Conservation (phyloP, 2,113 vertebrate species). For the Oncorhynchus kisutch region DNA sequence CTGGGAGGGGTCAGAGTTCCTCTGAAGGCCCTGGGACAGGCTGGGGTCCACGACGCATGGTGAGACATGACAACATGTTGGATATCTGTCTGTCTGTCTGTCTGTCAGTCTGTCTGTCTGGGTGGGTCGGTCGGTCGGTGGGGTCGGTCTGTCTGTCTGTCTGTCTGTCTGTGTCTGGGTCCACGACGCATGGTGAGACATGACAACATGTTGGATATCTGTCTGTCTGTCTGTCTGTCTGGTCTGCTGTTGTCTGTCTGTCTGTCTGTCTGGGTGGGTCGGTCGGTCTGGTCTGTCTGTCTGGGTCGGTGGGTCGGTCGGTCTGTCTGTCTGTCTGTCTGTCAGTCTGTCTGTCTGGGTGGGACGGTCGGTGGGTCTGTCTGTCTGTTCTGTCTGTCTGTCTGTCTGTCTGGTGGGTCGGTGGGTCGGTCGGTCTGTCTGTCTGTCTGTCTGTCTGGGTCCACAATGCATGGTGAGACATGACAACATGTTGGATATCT, state of each 20-base stretch:
- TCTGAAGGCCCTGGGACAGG: constrained; percentile 85
- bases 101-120: background rate
- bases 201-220: no score
- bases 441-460: background rate
- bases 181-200: constrained; percentile 81
- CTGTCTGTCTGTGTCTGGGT: no score
- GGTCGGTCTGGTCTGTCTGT: no score
- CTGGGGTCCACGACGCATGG: constrained; percentile 79
- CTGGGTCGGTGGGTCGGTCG: no score
- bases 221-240: background rate
- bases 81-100: background rate
- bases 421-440: no score
- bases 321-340: background rate
- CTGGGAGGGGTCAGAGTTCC: constrained; percentile 91
- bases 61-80: constrained; percentile 55
- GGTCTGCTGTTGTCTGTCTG: no score
- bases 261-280: background rate
- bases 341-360: no score
- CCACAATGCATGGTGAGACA: no score
- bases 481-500: no score
- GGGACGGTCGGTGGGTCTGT: no score
- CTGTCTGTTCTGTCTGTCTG: background rate
- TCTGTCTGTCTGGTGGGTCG: no score
- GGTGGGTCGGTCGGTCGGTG: no score
- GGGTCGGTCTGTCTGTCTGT: constrained; percentile 11